Evolutionary conservation across 2,113 vertebrate species (phyloP).

Genomic region (Sinocyclocheilus rhinocerous): DNA sequence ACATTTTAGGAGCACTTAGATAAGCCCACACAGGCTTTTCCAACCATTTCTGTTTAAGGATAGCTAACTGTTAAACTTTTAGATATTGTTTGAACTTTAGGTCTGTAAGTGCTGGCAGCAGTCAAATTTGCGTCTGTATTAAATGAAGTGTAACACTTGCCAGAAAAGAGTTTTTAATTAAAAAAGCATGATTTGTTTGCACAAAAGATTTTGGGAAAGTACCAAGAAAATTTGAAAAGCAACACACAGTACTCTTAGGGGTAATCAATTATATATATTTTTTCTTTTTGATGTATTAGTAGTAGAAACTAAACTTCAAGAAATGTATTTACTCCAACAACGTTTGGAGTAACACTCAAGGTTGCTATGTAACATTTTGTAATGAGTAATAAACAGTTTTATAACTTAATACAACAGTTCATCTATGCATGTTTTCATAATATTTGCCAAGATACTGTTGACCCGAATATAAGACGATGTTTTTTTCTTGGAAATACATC

Average conservation of each 20-base stretch:
- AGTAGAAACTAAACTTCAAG: slow-evolving; percentile 56
- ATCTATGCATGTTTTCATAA: slow-evolving; percentile 43
- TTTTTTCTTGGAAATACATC: no score
- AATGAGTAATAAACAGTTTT: slow-evolving; percentile 69
- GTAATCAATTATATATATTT: slow-evolving; percentile 52
- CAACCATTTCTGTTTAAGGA: slow-evolving; percentile 43
- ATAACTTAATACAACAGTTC: slow-evolving; percentile 58
- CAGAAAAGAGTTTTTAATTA: slow-evolving; percentile 51
- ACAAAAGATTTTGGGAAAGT: slow-evolving; percentile 58
- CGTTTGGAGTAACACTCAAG: slow-evolving; percentile 66
- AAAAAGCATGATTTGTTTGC: slow-evolving; percentile 60
- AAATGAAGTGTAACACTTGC: slow-evolving; percentile 54
- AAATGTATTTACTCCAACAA: slow-evolving; percentile 65
- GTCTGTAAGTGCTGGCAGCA: slow-evolving; percentile 43
- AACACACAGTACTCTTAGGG: slow-evolving; percentile 61
- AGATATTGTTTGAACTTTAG: slow-evolving; percentile 40
- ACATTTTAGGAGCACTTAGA: slow-evolving; percentile 62
- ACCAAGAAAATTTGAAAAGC: slow-evolving; percentile 52
- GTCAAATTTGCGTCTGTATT: slow-evolving; percentile 43
- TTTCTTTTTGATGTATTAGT: slow-evolving; percentile 57
- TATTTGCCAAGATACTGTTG: slow-evolving; percentile 34
- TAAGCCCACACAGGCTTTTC: slow-evolving; percentile 60
- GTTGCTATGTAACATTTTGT: slow-evolving; percentile 71
- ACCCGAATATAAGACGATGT: no score
- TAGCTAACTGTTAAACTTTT: slow-evolving; percentile 49